A percentile compares a stretch with the other conserved stretches of the same genome.
These are phyloP conservation scores for Hycleus cichorii DNA, from an alignment of 1,140 invertebrate species.

Conservation along the genomic window DNA sequence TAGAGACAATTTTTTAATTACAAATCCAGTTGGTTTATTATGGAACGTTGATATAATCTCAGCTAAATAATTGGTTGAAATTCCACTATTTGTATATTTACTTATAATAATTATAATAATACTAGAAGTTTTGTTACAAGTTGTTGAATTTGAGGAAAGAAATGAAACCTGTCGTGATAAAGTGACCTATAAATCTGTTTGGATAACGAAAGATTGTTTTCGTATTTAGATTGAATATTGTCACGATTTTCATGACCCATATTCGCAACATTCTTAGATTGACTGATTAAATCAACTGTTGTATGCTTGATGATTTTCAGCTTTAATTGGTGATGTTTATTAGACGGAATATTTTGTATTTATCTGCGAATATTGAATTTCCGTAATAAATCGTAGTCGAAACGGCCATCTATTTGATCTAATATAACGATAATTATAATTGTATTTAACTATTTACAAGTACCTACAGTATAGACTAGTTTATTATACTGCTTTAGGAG, in stretches of 20 bases:
- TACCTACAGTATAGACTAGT: constrained; percentile 2
- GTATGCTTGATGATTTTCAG: constrained; percentile 9
- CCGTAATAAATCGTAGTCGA: constrained; percentile 2
- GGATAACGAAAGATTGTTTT: constrained; percentile 19
- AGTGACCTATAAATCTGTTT: constrained; percentile 17
- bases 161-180: constrained; percentile 6
- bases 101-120: too few relatives aligned
- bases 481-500: constrained; percentile 1
- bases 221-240: constrained; percentile 24
- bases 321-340: not conserved
- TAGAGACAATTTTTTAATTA: too few relatives aligned
- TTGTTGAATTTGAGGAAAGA: too few relatives aligned
- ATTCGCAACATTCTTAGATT: constrained; percentile 17
- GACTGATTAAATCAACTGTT: constrained; percentile 1
- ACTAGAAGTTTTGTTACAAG: too few relatives aligned
- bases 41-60: too few relatives aligned
- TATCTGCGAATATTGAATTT: too few relatives aligned
- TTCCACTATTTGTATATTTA: too few relatives aligned
- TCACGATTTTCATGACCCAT: constrained; percentile 27
- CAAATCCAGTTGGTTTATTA: too few relatives aligned
- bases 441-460: not conserved
- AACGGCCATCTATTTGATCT: not conserved
- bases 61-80: too few relatives aligned
- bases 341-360: too few relatives aligned
- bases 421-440: too few relatives aligned